Evolutionary conservation across 2,888 invertebrate genomes (phyloP).

Genomic region (Nemotelus nigrinus): DNA sequence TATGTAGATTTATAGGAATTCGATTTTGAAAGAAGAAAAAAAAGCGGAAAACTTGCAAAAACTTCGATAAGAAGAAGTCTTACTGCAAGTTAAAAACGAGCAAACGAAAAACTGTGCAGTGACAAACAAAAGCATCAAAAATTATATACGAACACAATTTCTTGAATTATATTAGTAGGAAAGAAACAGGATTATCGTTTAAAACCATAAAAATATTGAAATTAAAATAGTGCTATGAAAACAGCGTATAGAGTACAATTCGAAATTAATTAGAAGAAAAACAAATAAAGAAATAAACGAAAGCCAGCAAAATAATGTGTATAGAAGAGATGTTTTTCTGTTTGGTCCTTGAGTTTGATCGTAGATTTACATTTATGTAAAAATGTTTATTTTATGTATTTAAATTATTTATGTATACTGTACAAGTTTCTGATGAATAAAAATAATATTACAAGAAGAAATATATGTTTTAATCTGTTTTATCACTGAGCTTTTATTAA

Average conservation of each 20-base stretch:
- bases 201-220: neutral
- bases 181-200: neutral
- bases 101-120: neutral
- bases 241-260: constrained; percentile 25
- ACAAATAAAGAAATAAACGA: neutral
- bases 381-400: constrained; percentile 37
- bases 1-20: neutral
- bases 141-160: neutral
- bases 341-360: constrained; percentile 3
- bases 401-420: constrained; percentile 38
- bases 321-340: constrained; percentile 15
- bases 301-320: constrained; percentile 22
- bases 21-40: neutral
- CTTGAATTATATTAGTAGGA: neutral
- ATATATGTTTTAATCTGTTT: no score
- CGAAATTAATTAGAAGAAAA: neutral
- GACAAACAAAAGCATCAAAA: neutral
- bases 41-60: constrained; percentile 5
- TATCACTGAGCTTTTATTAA: no score
- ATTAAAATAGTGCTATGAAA: neutral
- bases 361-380: constrained; percentile 32
- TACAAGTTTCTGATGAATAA: constrained; percentile 23
- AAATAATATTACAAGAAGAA: neutral
- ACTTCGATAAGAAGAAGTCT: neutral
- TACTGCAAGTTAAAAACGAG: constrained; percentile 6